Base-by-base conservation (phyloP, 2,888 invertebrate species). In the Carterocephalus palaemon region DNA sequence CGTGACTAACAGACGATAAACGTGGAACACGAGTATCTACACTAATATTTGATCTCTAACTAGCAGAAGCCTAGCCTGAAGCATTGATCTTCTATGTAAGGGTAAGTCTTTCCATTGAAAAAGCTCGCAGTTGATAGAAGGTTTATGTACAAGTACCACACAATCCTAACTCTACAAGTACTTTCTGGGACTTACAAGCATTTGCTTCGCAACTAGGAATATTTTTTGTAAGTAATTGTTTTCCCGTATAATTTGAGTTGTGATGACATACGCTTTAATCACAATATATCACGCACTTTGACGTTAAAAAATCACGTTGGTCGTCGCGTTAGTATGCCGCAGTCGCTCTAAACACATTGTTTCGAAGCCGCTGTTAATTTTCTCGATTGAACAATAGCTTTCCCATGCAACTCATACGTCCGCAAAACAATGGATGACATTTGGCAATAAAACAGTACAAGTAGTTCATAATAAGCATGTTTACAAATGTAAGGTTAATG, bases 381-480 rank as follows among this genome's bases (percentile, higher is more conserved):
- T 33, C 54, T 48, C 53, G 52, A 54, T 49, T 47, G 61, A 56
- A 76, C 75, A 77, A 73, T 66, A 48, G 50, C 20, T 53, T 75
- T 80, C 80, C 57, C 78, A 78, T 73, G 69, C 51, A 52, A 48
- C 34, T 34, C 42, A 42, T 34, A 34, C 42, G 42, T 42, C 28
- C 33, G 3, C 20, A 60, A 65, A 50, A 78, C 79, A 80, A 80
- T 78, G 56, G 69, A 22, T 47, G 42, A 52, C 54, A 62, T 78
- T 75, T 68, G 65, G 75, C 70, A 79, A 80, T 78, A n/a, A n/a
- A n/a, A n/a, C n/a, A 75, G 75, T 73, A 72, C 38, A 64, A 51
- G 53, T 47, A 54, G 41, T 19, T 41, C 16, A 20, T 40, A 40
- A 40, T 29, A 33, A 24, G 41, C 19, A 24, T 33, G 19, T 40